Conservation (phyloP, 2,888 invertebrate genomes). For the Eudemis profundana region DNA sequence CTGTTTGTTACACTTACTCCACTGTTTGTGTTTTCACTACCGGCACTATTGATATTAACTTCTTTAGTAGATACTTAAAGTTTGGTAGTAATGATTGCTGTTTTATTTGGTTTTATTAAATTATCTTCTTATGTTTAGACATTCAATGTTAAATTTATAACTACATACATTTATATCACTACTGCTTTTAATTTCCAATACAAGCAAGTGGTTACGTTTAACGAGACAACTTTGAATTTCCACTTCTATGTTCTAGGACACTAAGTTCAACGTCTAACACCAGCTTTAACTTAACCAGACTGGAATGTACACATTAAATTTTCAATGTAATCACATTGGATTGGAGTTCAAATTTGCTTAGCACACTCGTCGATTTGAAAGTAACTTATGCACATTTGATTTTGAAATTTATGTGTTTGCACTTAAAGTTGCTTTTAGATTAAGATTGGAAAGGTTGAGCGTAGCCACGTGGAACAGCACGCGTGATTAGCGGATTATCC, state of each 20-base stretch:
- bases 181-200: slow-evolving; percentile 2
- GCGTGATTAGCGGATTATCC: slow-evolving; percentile 20
- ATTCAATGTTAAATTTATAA: background rate
- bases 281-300: background rate
- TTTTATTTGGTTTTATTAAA: no score
- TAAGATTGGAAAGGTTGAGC: background rate
- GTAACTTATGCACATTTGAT: slow-evolving; percentile 7
- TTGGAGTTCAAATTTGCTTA: slow-evolving; percentile 17
- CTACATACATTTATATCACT: slow-evolving; percentile 14
- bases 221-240: background rate
- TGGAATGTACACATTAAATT: slow-evolving; percentile 5
- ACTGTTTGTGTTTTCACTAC: no score
- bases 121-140: background rate
- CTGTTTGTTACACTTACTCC: no score
- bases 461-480: slow-evolving; percentile 15
- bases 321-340: background rate
- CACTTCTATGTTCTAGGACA: slow-evolving; percentile 3
- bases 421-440: background rate
- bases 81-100: no score
- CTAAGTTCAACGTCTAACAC: slow-evolving; percentile 10
- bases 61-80: no score
- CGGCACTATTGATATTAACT: no score
- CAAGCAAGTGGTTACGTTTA: background rate
- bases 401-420: background rate
- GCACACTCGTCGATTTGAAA: slow-evolving; percentile 14